These are phyloP conservation scores for Drosophila pallidifrons DNA, from an alignment of 1,140 invertebrate species.

Conservation along the genomic window DNA sequence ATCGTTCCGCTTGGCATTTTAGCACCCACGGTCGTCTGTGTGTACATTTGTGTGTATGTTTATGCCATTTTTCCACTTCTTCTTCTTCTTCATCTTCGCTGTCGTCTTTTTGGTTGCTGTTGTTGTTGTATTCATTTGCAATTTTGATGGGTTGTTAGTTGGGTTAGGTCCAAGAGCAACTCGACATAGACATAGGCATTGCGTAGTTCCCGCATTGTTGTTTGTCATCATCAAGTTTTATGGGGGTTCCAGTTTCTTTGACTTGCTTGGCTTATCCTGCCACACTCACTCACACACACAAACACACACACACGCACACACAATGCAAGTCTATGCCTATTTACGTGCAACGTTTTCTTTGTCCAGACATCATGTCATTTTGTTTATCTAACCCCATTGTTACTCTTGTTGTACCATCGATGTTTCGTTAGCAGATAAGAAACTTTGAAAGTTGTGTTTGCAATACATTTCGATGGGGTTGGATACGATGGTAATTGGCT, in stretches of 20 bases:
- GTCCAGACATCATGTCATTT: slow-evolving; percentile 39
- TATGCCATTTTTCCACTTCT: slow-evolving; percentile 47
- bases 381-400: slow-evolving; percentile 22
- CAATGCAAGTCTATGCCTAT: slow-evolving; percentile 64
- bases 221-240: slow-evolving; percentile 77
- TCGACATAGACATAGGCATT: slow-evolving; percentile 24
- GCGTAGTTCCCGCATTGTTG: slow-evolving; percentile 42
- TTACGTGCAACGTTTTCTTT: slow-evolving; percentile 49
- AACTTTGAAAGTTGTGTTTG: slow-evolving; percentile 57
- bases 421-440: slow-evolving; percentile 43
- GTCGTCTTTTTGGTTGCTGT: background rate
- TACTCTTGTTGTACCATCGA: background rate
- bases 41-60: slow-evolving; percentile 48
- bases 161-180: slow-evolving; percentile 53
- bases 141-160: slow-evolving; percentile 55
- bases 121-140: slow-evolving; percentile 38
- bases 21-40: slow-evolving; percentile 67
- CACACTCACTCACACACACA: background rate
- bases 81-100: background rate
- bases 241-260: slow-evolving; percentile 50
- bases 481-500: slow-evolving; percentile 13
- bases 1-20: slow-evolving; percentile 77
- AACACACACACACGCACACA: slow-evolving; percentile 21
- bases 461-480: slow-evolving; percentile 41
- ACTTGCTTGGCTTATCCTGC: slow-evolving; percentile 51